phyloP scores from a whole-genome alignment of 30 jellyfish, hydroid and myxozoan species.

The Cassiopea xamachana region DNA sequence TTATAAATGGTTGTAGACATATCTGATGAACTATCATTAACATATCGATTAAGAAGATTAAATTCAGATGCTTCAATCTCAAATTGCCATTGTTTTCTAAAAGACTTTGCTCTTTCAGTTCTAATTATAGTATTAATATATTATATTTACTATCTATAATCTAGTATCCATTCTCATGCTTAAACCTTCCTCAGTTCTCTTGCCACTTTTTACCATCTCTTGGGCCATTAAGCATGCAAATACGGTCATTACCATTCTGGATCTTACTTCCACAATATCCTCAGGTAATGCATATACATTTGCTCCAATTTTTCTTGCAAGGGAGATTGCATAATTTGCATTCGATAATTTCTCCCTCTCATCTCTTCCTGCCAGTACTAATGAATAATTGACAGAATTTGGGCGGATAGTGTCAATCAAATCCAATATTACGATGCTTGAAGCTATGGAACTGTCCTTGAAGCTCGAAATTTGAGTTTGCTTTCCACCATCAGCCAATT shows the following conservation, averaged over 20 bases:
- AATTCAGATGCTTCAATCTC: too few species aligned
- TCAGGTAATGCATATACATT: conserved; percentile 82
- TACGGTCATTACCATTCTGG: conserved; percentile 86
- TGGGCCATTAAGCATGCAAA: conserved; percentile 84
- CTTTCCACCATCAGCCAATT: conserved; percentile 53
- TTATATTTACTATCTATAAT: too few species aligned
- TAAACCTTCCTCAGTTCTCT: not conserved
- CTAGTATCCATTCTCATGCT: not conserved
- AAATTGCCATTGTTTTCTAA: too few species aligned
- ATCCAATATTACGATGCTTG: conserved; percentile 62
- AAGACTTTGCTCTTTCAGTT: too few species aligned
- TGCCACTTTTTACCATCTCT: conserved; percentile 9
- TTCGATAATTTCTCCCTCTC: conserved; percentile 65
- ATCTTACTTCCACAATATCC: conserved; percentile 71
- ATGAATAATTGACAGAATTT: conserved; percentile 57
- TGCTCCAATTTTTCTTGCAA: conserved; percentile 89
- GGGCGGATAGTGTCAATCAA: conserved; percentile 76
- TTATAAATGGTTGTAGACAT: too few species aligned
- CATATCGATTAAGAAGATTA: too few species aligned
- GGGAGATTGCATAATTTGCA: conserved; percentile 81
- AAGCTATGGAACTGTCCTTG: conserved; percentile 71
- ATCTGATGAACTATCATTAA: too few species aligned
- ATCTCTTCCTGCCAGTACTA: conserved; percentile 66
- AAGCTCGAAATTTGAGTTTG: conserved; percentile 49
- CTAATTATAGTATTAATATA: too few species aligned